Evolutionary conservation across 2,888 invertebrate genomes (phyloP), one percentile per base, ranked within the genome.

Genomic region (Melipona beecheii): DNA sequence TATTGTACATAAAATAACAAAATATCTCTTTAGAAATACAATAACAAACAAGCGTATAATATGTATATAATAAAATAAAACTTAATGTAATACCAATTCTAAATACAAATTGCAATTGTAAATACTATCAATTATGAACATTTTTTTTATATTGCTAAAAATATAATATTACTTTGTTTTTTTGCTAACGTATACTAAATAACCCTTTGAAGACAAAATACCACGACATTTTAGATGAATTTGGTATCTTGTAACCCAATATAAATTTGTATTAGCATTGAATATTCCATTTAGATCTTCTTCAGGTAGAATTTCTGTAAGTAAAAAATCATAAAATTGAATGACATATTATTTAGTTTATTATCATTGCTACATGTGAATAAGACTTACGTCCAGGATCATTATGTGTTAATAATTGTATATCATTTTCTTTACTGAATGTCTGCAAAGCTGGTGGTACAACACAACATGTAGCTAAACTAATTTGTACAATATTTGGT

Each of bases 351-450:
- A 68, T 9, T 43, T 73, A 79, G 50, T 66, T 66, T 64, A 66
- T 31, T 69, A 19, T n/a, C 21, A 60, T 43, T 64, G 24, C 60
- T 76, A 58, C 66, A 69, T 19, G 31, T 21, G 77, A 64, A 21
- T 15, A 74, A 43, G 80, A 92, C 94, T 95, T 95, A 98, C 98
- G 97, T 93, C 96, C 96, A 0, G 99, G 98, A 95, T 99, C 99
- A 91, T 98, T 98, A 94, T 99, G 99, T 0, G 99, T 99, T 43
- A 99, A 95, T 60, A 99, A 95, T 93, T 99, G 98, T 84, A 99
- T 97, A 92, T 98, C 98, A 91, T 99, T 97, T 87, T 97, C 97
- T 90, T 97, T 97, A 85, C 99, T 98, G 95, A 98, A 99, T 86
- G 97, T 96, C 94, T 98, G 97, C 87, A 99, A 95, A 3, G 97